Evolutionary conservation across 2,797 vertebrate species (phyloP), one percentile per base, ranked within the genome.

Genomic region (Chelmon rostratus): DNA sequence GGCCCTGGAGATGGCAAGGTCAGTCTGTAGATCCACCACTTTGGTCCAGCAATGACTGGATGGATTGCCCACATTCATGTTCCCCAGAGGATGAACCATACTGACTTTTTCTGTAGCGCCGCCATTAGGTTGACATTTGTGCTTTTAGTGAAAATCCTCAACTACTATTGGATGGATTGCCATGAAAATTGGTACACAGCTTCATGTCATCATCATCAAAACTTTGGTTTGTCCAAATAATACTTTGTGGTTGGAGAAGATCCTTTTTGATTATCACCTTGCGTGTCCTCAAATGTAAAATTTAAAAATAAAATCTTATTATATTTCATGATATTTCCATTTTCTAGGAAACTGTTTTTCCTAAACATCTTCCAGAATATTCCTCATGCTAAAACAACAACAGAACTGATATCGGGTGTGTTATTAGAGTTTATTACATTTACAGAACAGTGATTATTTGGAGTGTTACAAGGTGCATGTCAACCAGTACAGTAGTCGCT

Each of bases 361-460:
- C 11, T 74, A 11, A 50, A 23, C n/a, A 35, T 35, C 19, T 47
- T 33, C 18, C 13, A 44, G 9, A 76, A 67, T 57, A 2, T 10
- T 49, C 44, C 38, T 56, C 12, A n/a, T 19, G 19, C 35, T 46
- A 3, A 64, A 76, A 67, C 18, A 73, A 84, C 13, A 21, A 81
- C 42, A 72, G 37, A 63, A 53, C 11, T 44, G 44, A 65, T 31
- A 57, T 47, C 21, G 70, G n/a, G 37, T 79, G 37, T 79, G 37
- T 57, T 85, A 68, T 88, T 78, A 79, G 8, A 28, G 71, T 93
- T 93, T 93, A 93, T 88, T 89, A 91, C 81, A 89, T 85, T 90
- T 68, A 82, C 19, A 38, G 49, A 81, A 88, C 64, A 81, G 66
- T 75, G 47, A 78, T 79, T 47, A 87, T 23, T 47, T 81, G 62